Percentiles rank a stretch among this genome's conserved stretches.
These are phyloP conservation scores for Drosophila ercepeae DNA, from an alignment of 1,140 invertebrate species.

Conservation along the genomic window DNA sequence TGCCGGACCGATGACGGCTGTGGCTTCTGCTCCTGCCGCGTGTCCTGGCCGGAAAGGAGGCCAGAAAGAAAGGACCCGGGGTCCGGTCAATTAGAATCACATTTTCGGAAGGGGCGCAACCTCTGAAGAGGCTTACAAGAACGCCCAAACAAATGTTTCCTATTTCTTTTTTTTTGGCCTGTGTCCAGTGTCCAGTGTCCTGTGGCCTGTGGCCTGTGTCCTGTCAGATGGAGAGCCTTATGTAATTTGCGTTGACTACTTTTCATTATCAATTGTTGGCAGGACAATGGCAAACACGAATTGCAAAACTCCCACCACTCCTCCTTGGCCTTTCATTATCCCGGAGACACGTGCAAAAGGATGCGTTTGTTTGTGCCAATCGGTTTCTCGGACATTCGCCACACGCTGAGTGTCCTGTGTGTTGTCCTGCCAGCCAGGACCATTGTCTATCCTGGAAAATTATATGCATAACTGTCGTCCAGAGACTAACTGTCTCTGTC, in stretches of 20 bases:
- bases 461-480: constrained; percentile 66
- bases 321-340: constrained; percentile 9
- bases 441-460: constrained; percentile 52
- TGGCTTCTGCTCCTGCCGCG: constrained; percentile 70
- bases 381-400: constrained; percentile 71
- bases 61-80: neutral
- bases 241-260: constrained; percentile 74
- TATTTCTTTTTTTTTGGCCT: neutral
- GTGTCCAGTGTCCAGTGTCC: neutral
- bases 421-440: constrained; percentile 2
- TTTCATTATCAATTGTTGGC: constrained; percentile 60
- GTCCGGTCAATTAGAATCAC: constrained; percentile 56
- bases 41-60: constrained; percentile 16
- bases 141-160: constrained; percentile 45
- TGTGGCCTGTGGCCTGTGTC: neutral
- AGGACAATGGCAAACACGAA: constrained; percentile 48
- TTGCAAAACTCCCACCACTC: constrained; percentile 10
- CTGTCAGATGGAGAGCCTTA: constrained; percentile 45
- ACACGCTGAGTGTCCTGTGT: constrained; percentile 47
- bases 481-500: constrained; percentile 34
- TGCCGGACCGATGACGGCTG: constrained; percentile 46
- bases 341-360: constrained; percentile 59
- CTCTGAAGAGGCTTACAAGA: constrained; percentile 74
- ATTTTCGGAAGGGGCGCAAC: constrained; percentile 56
- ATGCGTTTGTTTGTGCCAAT: constrained; percentile 45